Conservation (phyloP, 2,113 vertebrate genomes). For the Bothrops jararaca region DNA sequence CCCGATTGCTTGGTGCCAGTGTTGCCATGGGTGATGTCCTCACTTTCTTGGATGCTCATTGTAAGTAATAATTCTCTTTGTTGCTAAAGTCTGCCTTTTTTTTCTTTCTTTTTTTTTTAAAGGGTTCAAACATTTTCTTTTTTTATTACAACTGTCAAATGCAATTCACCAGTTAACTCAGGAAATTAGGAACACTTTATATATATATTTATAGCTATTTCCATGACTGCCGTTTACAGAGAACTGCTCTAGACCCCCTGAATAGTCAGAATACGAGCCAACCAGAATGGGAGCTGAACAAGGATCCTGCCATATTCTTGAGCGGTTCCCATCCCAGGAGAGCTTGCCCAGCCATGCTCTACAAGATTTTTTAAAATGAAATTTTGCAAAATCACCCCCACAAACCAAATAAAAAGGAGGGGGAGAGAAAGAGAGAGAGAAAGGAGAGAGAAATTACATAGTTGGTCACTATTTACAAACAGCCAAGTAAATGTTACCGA, state of each 20-base stretch:
- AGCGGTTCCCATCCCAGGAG: neutral
- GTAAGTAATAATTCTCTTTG: conserved; percentile 70
- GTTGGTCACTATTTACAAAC: conserved; percentile 93
- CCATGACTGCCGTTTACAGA: conserved; percentile 80
- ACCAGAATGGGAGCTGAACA: neutral
- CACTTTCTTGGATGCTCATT: conserved; percentile 94
- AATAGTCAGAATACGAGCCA: neutral
- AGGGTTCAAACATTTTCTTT: conserved; percentile 60
- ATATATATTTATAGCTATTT: conserved; percentile 56
- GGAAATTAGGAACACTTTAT: conserved; percentile 65
- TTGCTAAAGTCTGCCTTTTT: neutral
- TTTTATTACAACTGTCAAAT: conserved; percentile 78
- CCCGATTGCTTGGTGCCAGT: conserved; percentile 87
- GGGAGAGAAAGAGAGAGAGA: conserved; percentile 62
- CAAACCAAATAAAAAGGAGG: conserved; percentile 70
- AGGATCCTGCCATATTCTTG: neutral
- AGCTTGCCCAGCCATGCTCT: neutral
- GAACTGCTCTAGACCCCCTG: conserved; percentile 35
- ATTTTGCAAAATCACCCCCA: conserved; percentile 31
- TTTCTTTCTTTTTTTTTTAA: too few species aligned
- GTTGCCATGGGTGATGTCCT: conserved; percentile 85
- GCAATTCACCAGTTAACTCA: conserved; percentile 74
- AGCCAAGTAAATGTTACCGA: conserved; percentile 79
- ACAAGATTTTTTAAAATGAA: neutral
- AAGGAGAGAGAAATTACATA: conserved; percentile 55